Percentiles rank a stretch among this genome's conserved stretches.
These are phyloP conservation scores for Edolisoma coerulescens DNA, from an alignment of 2,113 vertebrate genomes.

Conservation along the genomic window DNA sequence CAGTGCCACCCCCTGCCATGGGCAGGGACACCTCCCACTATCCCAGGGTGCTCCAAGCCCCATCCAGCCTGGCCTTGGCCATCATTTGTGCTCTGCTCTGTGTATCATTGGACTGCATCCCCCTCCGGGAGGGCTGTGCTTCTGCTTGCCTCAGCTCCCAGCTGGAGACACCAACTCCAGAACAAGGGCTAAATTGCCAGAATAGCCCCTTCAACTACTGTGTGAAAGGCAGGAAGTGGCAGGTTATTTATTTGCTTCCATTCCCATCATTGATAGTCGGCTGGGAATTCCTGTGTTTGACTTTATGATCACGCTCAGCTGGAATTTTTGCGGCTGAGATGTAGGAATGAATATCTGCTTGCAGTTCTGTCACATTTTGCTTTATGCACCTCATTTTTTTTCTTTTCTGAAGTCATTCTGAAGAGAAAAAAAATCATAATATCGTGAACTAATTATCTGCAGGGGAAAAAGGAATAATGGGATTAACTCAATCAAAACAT, in stretches of 20 bases:
- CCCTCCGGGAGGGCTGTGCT: background rate
- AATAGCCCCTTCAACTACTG: background rate
- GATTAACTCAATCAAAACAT: background rate
- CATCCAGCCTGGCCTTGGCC: fast-evolving
- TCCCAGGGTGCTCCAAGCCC: background rate
- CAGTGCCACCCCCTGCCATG: background rate
- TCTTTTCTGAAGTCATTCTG: background rate
- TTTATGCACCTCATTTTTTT: background rate
- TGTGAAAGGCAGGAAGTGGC: background rate
- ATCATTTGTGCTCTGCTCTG: background rate
- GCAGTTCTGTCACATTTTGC: background rate
- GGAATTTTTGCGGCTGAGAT: background rate
- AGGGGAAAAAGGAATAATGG: background rate
- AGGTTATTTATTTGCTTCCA: background rate
- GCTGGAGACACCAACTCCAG: background rate
- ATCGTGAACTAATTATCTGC: background rate
- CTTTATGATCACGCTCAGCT: background rate
- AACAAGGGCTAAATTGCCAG: background rate
- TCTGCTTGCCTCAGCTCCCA: background rate
- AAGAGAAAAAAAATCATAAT: background rate
- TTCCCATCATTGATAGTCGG: background rate
- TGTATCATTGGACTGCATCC: background rate
- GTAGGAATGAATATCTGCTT: background rate
- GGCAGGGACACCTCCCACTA: background rate
- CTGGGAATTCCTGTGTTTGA: background rate